Evolutionary conservation across 2,797 vertebrate species (phyloP).

Genomic region (Corythornis leucogaster): DNA sequence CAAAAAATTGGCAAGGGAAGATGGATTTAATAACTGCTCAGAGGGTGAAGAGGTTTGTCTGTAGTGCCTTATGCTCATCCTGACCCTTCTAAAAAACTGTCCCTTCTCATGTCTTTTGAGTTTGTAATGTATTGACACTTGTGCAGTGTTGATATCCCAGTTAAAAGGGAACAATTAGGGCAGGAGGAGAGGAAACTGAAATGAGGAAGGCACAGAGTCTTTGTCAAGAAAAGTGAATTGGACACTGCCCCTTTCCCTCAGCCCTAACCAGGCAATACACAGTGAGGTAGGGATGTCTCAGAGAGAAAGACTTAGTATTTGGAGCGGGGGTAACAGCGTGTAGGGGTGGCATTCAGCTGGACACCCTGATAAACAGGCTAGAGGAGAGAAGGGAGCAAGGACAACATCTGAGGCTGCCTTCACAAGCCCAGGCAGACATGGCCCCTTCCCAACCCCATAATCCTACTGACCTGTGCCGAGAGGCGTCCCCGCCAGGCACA

Average conservation of each 20-base stretch:
- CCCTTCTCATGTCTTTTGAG: neutral
- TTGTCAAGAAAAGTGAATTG: neutral
- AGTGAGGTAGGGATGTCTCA: neutral
- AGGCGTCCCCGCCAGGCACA: conserved; percentile 63
- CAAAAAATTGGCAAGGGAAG: neutral
- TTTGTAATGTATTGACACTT: neutral
- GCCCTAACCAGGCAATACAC: neutral
- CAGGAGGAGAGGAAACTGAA: neutral
- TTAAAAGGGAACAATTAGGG: neutral
- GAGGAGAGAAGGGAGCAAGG: neutral
- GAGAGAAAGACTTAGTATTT: neutral
- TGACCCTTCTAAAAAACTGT: neutral
- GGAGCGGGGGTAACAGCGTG: accelerated
- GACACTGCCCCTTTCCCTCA: neutral
- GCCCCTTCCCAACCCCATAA: conserved; percentile 58
- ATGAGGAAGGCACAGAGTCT: neutral
- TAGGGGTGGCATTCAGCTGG: neutral
- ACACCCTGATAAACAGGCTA: neutral
- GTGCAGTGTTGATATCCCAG: neutral
- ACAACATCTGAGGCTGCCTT: neutral
- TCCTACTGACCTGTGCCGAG: conserved; percentile 39
- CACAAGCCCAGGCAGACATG: neutral
- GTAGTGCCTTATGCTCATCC: neutral
- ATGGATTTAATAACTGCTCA: neutral
- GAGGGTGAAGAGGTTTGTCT: neutral